These are phyloP conservation scores for Dendrolimus punctatus DNA, from an alignment of 1,140 invertebrate species.

Conservation along the genomic window DNA sequence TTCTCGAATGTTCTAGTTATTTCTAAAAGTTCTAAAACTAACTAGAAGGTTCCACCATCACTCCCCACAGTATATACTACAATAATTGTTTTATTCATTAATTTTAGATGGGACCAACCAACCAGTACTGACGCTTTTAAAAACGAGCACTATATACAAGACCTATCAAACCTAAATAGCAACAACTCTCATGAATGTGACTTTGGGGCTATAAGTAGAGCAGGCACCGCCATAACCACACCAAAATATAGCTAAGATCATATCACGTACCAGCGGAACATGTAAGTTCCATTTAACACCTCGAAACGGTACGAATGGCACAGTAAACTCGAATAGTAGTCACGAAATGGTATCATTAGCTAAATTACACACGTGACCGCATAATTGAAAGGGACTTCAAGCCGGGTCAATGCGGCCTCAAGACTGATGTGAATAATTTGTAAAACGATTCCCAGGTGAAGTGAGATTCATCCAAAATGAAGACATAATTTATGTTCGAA, in stretches of 20 bases:
- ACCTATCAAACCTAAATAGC: constrained; percentile 3
- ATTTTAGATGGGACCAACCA: too few species aligned
- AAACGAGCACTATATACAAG: neutral
- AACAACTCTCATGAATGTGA: neutral
- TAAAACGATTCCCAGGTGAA: constrained; percentile 6
- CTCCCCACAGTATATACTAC: too few species aligned
- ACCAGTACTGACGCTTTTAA: too few species aligned
- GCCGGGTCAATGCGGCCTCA: constrained; percentile 13
- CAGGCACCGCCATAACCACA: constrained; percentile 7
- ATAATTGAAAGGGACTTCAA: constrained; percentile 33
- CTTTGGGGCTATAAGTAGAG: neutral
- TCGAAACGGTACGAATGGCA: constrained; percentile 26
- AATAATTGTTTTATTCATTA: too few species aligned
- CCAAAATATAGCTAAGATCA: constrained; percentile 12
- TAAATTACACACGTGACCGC: constrained; percentile 39
- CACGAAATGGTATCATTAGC: constrained; percentile 44
- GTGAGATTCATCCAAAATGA: too few species aligned
- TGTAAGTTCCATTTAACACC: constrained; percentile 46
- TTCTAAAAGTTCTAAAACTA: too few species aligned
- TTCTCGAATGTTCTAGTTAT: too few species aligned
- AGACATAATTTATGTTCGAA: too few species aligned
- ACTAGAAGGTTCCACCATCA: too few species aligned
- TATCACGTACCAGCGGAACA: constrained; percentile 23
- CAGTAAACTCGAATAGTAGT: constrained; percentile 31
- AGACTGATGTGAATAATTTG: constrained; percentile 21